Evolutionary conservation across 2,888 invertebrate genomes (phyloP).

Genomic region (Zaprionus lineosus): DNA sequence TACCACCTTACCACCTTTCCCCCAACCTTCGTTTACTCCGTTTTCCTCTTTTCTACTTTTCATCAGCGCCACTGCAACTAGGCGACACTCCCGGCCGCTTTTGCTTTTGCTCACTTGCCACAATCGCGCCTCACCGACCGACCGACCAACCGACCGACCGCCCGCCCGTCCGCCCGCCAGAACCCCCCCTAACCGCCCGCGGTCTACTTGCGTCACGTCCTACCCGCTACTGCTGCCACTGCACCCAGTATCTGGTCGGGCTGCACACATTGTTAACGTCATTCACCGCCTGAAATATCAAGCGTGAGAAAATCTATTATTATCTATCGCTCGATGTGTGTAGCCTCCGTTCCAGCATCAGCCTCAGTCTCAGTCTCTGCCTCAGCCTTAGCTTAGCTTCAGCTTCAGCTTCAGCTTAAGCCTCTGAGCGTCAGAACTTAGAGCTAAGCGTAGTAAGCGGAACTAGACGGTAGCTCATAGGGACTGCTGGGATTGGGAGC

Average conservation of each 20-base stretch:
- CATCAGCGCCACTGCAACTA: too few relatives aligned
- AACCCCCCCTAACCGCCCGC: conserved; percentile 4
- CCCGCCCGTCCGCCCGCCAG: conserved; percentile 12
- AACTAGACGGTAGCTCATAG: conserved; percentile 70
- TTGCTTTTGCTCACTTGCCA: too few relatives aligned
- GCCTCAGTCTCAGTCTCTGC: conserved; percentile 47
- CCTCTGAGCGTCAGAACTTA: conserved; percentile 26
- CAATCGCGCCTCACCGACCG: too few relatives aligned
- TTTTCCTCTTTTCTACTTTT: too few relatives aligned
- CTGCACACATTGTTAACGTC: conserved; percentile 78
- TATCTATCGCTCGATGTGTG: conserved; percentile 68
- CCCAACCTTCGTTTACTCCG: too few relatives aligned
- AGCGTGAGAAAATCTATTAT: conserved; percentile 80
- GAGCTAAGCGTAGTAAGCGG: conserved; percentile 66
- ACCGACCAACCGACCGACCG: neutral
- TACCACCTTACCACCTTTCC: too few relatives aligned
- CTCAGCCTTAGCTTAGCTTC: conserved; percentile 23
- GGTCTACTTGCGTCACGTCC: neutral
- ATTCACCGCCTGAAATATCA: conserved; percentile 75
- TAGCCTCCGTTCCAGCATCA: conserved; percentile 26
- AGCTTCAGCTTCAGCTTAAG: conserved; percentile 46
- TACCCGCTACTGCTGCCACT: conserved; percentile 19
- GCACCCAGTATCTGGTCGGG: conserved; percentile 38
- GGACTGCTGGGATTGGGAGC: conserved; percentile 49
- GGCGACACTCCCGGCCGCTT: too few relatives aligned